Conservation (phyloP, 2,888 invertebrate species). For the Atethmia centrago region DNA sequence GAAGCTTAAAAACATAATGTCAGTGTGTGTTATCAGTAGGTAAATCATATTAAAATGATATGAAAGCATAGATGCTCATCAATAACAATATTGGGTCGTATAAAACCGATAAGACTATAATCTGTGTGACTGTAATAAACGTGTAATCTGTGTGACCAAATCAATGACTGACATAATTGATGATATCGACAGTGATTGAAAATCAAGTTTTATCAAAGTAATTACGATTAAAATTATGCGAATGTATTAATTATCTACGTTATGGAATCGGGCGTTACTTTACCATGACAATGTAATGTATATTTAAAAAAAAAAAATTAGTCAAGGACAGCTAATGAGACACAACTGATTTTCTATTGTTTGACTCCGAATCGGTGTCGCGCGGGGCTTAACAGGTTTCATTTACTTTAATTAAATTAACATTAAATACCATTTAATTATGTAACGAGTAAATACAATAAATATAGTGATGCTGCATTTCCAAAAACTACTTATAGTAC, state of each 20-base stretch:
- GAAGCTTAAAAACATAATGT: conserved; percentile 19
- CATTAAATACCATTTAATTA: neutral
- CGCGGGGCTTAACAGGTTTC: too few relatives aligned
- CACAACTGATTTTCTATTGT: too few relatives aligned
- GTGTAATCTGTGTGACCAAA: conserved; percentile 47
- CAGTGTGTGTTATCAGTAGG: conserved; percentile 40
- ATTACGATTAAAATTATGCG: neutral
- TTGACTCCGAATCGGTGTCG: too few relatives aligned
- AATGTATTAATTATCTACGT: neutral
- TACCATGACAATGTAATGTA: neutral
- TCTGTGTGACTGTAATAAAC: conserved; percentile 35
- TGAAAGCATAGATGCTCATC: conserved; percentile 41
- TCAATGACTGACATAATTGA: conserved; percentile 22
- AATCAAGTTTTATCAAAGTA: conserved; percentile 35
- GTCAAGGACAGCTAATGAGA: too few relatives aligned
- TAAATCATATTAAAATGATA: conserved; percentile 47
- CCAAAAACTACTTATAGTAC: neutral
- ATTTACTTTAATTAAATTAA: neutral
- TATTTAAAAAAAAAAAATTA: too few relatives aligned
- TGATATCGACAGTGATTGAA: conserved; percentile 44
- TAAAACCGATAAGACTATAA: conserved; percentile 48
- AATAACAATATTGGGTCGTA: conserved; percentile 46
- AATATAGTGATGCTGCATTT: neutral
- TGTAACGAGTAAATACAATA: neutral
- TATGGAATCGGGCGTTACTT: neutral